Base-by-base conservation (phyloP, 2,888 invertebrate genomes). In the Acrobasis repandana region DNA sequence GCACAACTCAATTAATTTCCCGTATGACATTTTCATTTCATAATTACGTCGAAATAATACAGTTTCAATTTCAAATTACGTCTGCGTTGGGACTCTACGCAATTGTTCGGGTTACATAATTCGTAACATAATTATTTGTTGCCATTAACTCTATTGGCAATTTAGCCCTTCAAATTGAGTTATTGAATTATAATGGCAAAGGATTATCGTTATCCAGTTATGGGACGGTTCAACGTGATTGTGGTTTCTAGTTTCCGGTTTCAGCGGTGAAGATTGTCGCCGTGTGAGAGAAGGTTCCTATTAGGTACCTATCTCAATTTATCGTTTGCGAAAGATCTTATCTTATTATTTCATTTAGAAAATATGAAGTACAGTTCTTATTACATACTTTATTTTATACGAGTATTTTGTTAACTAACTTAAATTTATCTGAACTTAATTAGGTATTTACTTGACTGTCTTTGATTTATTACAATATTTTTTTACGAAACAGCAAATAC, bases 21-120 rank as follows among this genome's bases (percentile, higher is more conserved):
- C 52, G 28, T 16, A 28, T 15, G 38, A 36, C 38, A 54, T 36
- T 54, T 54, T 20, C 38, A 16, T 38, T 20, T 54, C 38, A 18
- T 54, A 38, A 38, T 38, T 15, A 54, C 6, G 10, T 16, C 38
- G 20, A 50, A 16, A 14, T 28, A 28, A 28, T 16, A 15, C 15
- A 16, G 54, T 54, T 38, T 54, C 36, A 16, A 38, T 50, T 50
- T 50, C 50, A 50, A 50, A 28, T 50, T 50, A 28, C 3, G 50
- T 43, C 10, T 43, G 14, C 6, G 28, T 28, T 28, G 2, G 8
- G 20, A 14, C 28, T 28, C 50, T 28, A 50, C 33, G 11, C 14
- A 50, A 50, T 28, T 18, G 16, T 16, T 48, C 50, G 50, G 18
- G n/a, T 28, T 28, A 28, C 49, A 28, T 11, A 20, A 28, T 11